phyloP scores from a whole-genome alignment of 2,113 vertebrate genomes.

The Alces alces region DNA sequence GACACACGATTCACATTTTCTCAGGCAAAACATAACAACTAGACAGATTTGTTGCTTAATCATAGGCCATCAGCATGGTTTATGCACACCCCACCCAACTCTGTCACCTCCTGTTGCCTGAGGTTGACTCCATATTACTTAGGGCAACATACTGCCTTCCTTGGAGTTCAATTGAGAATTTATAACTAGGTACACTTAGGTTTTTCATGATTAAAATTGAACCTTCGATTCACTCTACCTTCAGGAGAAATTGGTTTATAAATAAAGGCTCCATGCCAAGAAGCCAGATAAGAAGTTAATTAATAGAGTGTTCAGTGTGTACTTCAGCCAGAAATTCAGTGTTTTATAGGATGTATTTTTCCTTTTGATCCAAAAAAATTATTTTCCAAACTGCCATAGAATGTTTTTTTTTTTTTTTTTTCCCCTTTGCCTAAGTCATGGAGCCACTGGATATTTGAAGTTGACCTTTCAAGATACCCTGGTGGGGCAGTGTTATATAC shows the following conservation, averaged over 20 bases:
- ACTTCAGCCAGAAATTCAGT: slow-evolving; percentile 19
- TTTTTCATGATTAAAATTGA: slow-evolving; percentile 45
- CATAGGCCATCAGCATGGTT: background rate
- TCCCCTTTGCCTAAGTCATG: background rate
- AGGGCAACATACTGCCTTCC: background rate
- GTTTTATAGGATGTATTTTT: background rate
- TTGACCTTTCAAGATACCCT: background rate
- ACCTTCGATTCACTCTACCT: background rate
- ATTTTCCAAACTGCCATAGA: background rate
- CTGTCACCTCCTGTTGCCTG: background rate
- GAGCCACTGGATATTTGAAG: background rate
- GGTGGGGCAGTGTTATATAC: background rate
- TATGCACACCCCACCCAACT: background rate
- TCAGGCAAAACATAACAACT: background rate
- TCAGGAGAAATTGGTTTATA: slow-evolving; percentile 27
- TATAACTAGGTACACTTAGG: background rate
- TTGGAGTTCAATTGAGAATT: background rate
- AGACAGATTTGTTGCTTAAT: background rate
- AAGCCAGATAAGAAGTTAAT: slow-evolving; percentile 51
- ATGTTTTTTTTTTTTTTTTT: background rate
- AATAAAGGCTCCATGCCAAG: slow-evolving; percentile 42
- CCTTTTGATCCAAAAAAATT: background rate
- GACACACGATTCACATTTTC: background rate
- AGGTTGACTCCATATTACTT: background rate
- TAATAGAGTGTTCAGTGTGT: slow-evolving; percentile 38